Evolutionary conservation across 1,140 invertebrate genomes (phyloP).

Genomic region (Ceratina calcarata): DNA sequence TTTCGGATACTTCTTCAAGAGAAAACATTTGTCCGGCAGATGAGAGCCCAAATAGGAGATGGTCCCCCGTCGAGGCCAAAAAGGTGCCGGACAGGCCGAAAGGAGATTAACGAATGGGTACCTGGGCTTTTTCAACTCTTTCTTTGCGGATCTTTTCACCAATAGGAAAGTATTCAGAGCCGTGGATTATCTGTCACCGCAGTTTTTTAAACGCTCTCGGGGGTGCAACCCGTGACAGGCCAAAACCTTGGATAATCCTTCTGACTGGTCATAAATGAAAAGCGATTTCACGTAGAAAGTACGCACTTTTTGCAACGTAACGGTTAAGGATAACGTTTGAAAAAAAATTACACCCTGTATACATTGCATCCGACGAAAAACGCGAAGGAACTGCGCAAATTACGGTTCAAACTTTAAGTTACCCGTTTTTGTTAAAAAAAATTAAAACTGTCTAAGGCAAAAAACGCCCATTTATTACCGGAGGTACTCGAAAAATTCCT

Average conservation of each 20-base stretch:
- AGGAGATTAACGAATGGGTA: conserved; percentile 43
- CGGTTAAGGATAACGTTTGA: background rate
- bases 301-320: conserved; percentile 6
- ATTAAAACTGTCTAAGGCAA: no score
- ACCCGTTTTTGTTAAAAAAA: background rate
- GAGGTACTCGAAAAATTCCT: no score
- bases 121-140: conserved; percentile 54
- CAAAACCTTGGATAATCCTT: conserved; percentile 15
- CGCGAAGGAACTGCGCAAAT: background rate
- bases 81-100: background rate
- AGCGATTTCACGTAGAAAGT: background rate
- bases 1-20: background rate
- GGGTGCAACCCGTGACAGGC: no score
- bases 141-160: conserved; percentile 9
- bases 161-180: conserved; percentile 31
- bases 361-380: background rate
- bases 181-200: conserved; percentile 19
- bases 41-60: background rate
- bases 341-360: background rate
- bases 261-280: background rate
- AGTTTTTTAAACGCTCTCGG: conserved; percentile 43
- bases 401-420: background rate
- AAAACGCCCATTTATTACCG: background rate
- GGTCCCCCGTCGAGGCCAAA: background rate
- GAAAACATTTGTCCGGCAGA: no score